phyloP scores from a whole-genome alignment of 2,113 vertebrate species.

The Tetrao urogallus region DNA sequence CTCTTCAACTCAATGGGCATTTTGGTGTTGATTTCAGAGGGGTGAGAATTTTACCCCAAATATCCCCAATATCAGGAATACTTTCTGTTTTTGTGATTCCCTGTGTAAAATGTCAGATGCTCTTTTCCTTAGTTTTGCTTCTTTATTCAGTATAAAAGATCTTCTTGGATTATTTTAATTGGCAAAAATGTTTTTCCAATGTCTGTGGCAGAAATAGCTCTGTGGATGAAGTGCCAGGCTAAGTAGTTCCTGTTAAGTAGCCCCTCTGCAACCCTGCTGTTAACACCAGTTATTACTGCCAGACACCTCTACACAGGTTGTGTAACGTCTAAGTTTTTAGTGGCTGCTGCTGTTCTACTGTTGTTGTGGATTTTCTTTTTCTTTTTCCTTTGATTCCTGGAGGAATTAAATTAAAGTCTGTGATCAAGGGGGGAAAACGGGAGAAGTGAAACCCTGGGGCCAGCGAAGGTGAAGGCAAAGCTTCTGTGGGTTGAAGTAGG shows the following conservation, averaged over 20 bases:
- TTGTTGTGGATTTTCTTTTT: not conserved
- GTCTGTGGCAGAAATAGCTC: slow-evolving; percentile 44
- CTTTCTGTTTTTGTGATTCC: slow-evolving; percentile 26
- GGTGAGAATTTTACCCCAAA: not conserved
- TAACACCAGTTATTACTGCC: slow-evolving; percentile 61
- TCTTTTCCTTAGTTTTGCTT: slow-evolving; percentile 34
- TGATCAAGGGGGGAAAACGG: not conserved
- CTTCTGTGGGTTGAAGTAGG: not conserved
- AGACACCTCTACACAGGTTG: not conserved
- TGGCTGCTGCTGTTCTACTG: slow-evolving; percentile 15
- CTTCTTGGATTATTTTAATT: slow-evolving; percentile 54
- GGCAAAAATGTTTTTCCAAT: slow-evolving; percentile 47
- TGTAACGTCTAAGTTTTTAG: not conserved
- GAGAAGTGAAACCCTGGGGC: not conserved
- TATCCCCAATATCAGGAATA: slow-evolving; percentile 18
- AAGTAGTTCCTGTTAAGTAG: slow-evolving; percentile 69
- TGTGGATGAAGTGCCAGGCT: slow-evolving; percentile 52
- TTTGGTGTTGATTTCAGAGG: slow-evolving; percentile 7
- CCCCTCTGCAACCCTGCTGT: slow-evolving; percentile 50
- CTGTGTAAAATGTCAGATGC: slow-evolving; percentile 39
- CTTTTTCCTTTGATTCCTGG: not conserved
- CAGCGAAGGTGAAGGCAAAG: not conserved
- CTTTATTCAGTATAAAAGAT: slow-evolving; percentile 13
- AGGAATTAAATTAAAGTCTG: not conserved
- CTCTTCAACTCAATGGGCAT: not conserved